Base-by-base conservation (phyloP, 2,113 vertebrate species). In the Lycocorax pyrrhopterus region DNA sequence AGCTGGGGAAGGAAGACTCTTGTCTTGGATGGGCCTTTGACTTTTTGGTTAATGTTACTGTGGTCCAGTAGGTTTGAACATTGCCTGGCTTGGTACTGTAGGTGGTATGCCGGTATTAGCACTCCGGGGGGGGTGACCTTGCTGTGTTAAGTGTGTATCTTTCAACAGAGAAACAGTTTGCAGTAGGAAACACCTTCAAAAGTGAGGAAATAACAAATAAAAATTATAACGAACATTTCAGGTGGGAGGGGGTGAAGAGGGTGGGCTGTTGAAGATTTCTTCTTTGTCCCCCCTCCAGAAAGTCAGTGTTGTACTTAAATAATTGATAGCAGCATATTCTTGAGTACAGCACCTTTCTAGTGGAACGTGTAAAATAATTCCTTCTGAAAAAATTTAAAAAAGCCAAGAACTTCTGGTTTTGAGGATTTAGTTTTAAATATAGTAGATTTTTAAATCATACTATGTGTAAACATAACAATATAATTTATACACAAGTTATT, bases 221-320 rank as follows among this genome's bases (percentile, higher is more conserved):
- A 93, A 62, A 25, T 63, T 5, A 33, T 47, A 33, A 17, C 21
- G 22, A 46, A 41, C 16, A 10, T 62, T 88, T 17, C 18, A 25
- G 17, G 8, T 6, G 14, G 8, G 13, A 16, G 3, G 6, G 55
- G 10, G 15, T 39, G n/a, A 39, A 55, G 25, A 8, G 12, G 5
- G 10, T 58, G 51, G 14, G 11, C 32, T 60, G 10, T 6, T 63
- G 33, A 93, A 51, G 19, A 6, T 39, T 72, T 69, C 5, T 13
- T 32, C 7, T 32, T 4, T 9, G 1, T 3, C 1, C 1, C 5
- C 1, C 3, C 5, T 2, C 13, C 4, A 12, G 5, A 51, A 81
- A 47, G 13, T 13, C 1, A 1, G 7, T 74, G 29, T 9, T 71
- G 8, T 49, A 7, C 6, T 83, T 75, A 56, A 74, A 12, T 49